phyloP scores from a whole-genome alignment of 1,140 invertebrate genomes.

The Homarus americanus region DNA sequence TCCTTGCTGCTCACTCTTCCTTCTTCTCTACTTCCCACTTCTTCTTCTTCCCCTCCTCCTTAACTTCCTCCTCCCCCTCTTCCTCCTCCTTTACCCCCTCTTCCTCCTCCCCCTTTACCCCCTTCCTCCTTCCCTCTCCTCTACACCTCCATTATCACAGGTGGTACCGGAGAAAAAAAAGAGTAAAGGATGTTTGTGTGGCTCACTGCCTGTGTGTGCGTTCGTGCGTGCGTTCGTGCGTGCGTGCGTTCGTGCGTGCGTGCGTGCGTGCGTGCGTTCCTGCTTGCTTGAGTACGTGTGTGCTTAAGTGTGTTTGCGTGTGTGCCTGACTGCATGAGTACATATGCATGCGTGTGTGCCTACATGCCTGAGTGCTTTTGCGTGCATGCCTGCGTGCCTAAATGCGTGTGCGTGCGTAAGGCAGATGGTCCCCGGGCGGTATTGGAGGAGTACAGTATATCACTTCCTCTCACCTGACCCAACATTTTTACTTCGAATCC shows the following conservation, averaged over 20 bases:
- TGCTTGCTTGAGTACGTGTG: neutral
- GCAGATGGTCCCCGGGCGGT: too few species aligned
- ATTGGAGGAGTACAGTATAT: too few species aligned
- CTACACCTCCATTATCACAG: neutral
- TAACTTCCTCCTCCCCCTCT: too few species aligned
- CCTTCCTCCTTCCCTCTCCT: neutral
- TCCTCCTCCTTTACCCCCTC: neutral
- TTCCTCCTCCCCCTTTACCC: neutral
- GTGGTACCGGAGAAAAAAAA: too few species aligned
- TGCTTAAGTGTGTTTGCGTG: neutral
- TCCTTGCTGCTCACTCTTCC: too few species aligned
- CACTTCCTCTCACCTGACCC: too few species aligned
- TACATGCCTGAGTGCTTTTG: neutral
- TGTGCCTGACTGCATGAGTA: neutral
- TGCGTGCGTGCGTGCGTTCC: neutral
- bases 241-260: too few species aligned
- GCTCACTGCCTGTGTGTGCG: neutral
- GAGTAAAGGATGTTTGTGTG: conserved; percentile 8
- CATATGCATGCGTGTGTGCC: neutral
- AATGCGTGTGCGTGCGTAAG: neutral
- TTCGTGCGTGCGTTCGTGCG: too few species aligned
- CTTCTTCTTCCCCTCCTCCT: too few species aligned
- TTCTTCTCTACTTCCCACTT: too few species aligned
- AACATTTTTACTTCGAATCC: too few species aligned
- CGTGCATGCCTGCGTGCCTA: neutral